Evolutionary conservation across 1,140 invertebrate genomes (phyloP).

Genomic region (Tetramorium alpestre): DNA sequence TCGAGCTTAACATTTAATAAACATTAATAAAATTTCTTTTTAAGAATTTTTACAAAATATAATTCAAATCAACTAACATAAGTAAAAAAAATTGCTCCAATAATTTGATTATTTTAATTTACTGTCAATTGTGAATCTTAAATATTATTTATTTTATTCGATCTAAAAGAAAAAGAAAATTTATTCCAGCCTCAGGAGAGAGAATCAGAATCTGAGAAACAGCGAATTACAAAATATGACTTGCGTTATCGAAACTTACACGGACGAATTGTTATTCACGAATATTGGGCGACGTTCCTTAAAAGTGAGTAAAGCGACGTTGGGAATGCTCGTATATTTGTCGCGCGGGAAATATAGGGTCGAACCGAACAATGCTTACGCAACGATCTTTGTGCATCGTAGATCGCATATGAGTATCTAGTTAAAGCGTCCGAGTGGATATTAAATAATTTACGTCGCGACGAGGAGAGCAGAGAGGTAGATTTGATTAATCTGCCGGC

Average conservation of each 20-base stretch:
- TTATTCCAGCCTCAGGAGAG: slow-evolving; percentile 65
- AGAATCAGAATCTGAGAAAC: not conserved
- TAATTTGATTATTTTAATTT: not conserved
- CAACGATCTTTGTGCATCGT: slow-evolving; percentile 42
- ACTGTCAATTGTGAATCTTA: not conserved
- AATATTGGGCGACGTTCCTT: slow-evolving; percentile 82
- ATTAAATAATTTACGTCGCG: slow-evolving; percentile 87
- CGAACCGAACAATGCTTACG: not conserved
- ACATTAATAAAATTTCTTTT: slow-evolving; percentile 1
- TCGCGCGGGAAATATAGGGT: not conserved
- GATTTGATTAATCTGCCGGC: slow-evolving; percentile 81
- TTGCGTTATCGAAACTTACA: slow-evolving; percentile 80
- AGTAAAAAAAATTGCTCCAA: not conserved
- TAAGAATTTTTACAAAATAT: slow-evolving; percentile 28
- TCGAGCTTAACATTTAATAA: not conserved
- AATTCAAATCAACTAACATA: not conserved
- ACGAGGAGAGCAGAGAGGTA: slow-evolving; percentile 74
- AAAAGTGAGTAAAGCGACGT: slow-evolving; percentile 76
- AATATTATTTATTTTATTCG: not conserved
- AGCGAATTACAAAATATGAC: slow-evolving; percentile 5
- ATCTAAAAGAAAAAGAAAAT: not conserved
- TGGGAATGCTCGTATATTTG: not conserved
- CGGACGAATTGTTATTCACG: slow-evolving; percentile 83
- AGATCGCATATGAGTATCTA: slow-evolving; percentile 90
- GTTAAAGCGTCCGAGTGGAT: slow-evolving; percentile 89